These are phyloP conservation scores for Acanthococcus lagerstroemiae DNA, from an alignment of 2,888 invertebrate species.

Conservation along the genomic window DNA sequence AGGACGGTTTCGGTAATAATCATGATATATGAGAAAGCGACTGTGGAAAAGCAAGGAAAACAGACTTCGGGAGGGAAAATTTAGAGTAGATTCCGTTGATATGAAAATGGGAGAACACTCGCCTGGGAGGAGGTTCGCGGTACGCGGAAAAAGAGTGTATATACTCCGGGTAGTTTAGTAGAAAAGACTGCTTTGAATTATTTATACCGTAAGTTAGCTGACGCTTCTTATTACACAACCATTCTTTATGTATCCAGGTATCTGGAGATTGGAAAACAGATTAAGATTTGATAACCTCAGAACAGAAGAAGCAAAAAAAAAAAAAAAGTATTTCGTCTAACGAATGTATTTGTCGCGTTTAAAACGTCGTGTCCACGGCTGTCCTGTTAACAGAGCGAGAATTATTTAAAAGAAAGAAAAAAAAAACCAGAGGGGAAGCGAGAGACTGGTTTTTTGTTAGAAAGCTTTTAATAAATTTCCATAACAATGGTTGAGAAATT, in stretches of 20 bases:
- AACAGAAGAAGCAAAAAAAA: not conserved
- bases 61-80: conserved; percentile 13
- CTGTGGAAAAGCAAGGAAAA: conserved; percentile 26
- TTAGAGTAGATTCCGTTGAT: conserved; percentile 24
- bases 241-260: not conserved
- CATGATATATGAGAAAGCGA: conserved; percentile 29
- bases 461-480: conserved; percentile 2
- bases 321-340: too few species aligned
- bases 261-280: not conserved
- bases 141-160: conserved; percentile 10
- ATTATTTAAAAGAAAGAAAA: not conserved
- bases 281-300: conserved; percentile 2
- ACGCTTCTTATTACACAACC: conserved; percentile 25
- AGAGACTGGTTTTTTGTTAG: not conserved
- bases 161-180: not conserved
- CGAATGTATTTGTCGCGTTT: too few species aligned
- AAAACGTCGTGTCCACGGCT: too few species aligned
- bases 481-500: conserved; percentile 1
- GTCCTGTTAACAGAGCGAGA: too few species aligned
- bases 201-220: conserved; percentile 19
- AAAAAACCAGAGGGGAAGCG: not conserved
- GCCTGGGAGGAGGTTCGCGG: not conserved
- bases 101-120: conserved; percentile 3
- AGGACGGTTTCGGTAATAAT: conserved; percentile 26
- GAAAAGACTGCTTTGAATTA: conserved; percentile 17